A percentile compares a stretch with the other conserved stretches of the same genome.
phyloP scores from a whole-genome alignment of 2,888 invertebrate genomes.

The Scaptomyza caliginosa region DNA sequence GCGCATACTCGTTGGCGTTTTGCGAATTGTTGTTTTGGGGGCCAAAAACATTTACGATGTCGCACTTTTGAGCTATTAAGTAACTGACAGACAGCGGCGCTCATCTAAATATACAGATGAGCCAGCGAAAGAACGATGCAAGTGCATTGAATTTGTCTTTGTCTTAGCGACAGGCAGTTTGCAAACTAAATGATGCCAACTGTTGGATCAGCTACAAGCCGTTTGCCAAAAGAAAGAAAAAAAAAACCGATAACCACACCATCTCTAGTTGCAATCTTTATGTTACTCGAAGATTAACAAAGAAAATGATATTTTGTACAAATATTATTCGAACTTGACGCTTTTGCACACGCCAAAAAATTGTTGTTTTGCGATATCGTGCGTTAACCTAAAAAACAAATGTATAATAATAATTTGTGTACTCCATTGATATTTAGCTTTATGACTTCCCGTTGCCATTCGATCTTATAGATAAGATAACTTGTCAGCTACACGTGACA shows the following conservation, averaged over 20 bases:
- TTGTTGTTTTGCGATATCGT: conserved; percentile 41
- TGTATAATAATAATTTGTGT: neutral
- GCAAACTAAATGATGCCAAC: conserved; percentile 62
- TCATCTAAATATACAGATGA: conserved; percentile 59
- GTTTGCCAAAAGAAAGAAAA: conserved; percentile 60
- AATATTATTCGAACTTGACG: neutral
- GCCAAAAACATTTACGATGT: conserved; percentile 21
- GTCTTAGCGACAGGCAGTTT: conserved; percentile 32
- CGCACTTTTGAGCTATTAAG: conserved; percentile 72
- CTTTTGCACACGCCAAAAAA: conserved; percentile 39
- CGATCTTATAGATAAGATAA: conserved; percentile 34
- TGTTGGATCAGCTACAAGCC: conserved; percentile 60
- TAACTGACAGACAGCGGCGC: conserved; percentile 62
- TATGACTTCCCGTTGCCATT: conserved; percentile 49
- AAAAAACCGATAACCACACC: too few relatives aligned
- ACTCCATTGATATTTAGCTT: conserved; percentile 43
- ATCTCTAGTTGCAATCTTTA: neutral
- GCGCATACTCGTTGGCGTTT: conserved; percentile 23
- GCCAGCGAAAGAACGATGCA: conserved; percentile 22
- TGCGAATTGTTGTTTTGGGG: conserved; percentile 3
- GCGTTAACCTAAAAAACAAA: conserved; percentile 52
- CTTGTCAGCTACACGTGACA: conserved; percentile 57
- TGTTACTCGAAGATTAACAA: neutral
- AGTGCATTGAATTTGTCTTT: conserved; percentile 10
- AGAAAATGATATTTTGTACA: neutral